Base-by-base conservation (phyloP, 2,797 vertebrate genomes). In the Coendou prehensilis region DNA sequence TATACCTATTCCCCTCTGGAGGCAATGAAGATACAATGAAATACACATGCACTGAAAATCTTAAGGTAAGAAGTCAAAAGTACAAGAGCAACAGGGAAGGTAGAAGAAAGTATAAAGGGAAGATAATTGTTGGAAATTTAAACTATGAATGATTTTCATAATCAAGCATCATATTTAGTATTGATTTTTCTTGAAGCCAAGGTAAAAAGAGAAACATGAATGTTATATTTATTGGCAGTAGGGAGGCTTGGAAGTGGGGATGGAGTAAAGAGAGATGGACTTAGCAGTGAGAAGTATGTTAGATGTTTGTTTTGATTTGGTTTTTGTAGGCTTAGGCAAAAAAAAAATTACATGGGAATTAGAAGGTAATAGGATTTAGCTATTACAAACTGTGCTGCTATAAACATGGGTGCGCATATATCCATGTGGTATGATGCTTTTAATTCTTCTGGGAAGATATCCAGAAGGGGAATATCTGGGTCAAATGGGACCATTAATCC, bases 181-280 rank as follows among this genome's bases (percentile, higher is more conserved):
- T 52, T 69, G 45, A 67, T 79, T 71, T 85, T 97, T 59, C 89
- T 78, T 71, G 20, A 91, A 89, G 52, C 57, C 69, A 64, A 71
- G 11, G 4, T 63, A 63, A 26, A 87, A 75, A 89, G 92, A 94
- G 92, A 94, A 54, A 61, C 52, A 20, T 10, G 37, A 79, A 45
- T 81, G 93, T 83, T 82, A 26, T 76, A 7, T 86, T 37, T 80
- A 52, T 67, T 56, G 23, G 15, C 22, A 15, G 37, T 33, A 76
- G 67, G 41, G 54, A 5, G 61, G 47, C 52, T 79, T 94, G 47
- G 18, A 89, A 81, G 23, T 78, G 85, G 73, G 41, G 45, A 47
- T 47, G 7, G 20, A 18, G 80, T 56, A 78, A 22, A 73, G 57
- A 90, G 83, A 87, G 83, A 17, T 71, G 85, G 87, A 54, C 45